Evolutionary conservation across 2,888 invertebrate species (phyloP), one percentile per base, ranked within the genome.

Genomic region (Nymphalis urticae): DNA sequence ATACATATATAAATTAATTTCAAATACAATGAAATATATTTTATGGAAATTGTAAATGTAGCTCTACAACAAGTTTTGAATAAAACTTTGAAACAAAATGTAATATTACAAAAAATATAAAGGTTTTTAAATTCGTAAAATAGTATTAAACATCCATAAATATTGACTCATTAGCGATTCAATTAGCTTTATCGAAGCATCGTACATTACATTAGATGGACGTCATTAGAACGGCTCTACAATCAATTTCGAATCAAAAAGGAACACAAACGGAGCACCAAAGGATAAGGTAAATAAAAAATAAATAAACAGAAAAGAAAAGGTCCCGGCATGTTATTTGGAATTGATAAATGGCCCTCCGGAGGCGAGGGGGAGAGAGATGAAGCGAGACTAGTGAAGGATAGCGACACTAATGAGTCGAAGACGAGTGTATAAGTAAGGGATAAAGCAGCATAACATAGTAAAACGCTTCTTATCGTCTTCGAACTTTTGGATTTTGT

Each of bases 301-400:
- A 90, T 81, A 90, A 91, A 91, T 82, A 91, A 89, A 90, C 87
- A 86, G 78, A 86, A 82, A 83, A 86, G 86, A 88, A 90, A 91
- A 88, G 87, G 85, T 82, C 89, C 88, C 88, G 89, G 87, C 87
- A 91, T 90, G 92, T 91, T 92, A 92, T 92, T 92, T 91, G 88
- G 92, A 88, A 90, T 92, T 92, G 92, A 92, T 92, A 92, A 92
- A 92, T 92, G 88, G 89, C 85, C 88, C 86, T 85, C 87, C 88
- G 82, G 84, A 89, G 90, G 86, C 82, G 90, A 81, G 89, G 76
- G 81, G 65, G 86, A 91, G 76, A 72, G 80, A 81, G 85, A 89
- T 78, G 76, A 77, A 89, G 86, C 89, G 89, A 85, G 87, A 78
- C 73, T 68, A 78, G 82, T 89, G 72, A 74, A 85, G 79, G 90